These are phyloP conservation scores for Gymnopithys bicolor DNA, from an alignment of 2,797 vertebrate species.

Conservation along the genomic window DNA sequence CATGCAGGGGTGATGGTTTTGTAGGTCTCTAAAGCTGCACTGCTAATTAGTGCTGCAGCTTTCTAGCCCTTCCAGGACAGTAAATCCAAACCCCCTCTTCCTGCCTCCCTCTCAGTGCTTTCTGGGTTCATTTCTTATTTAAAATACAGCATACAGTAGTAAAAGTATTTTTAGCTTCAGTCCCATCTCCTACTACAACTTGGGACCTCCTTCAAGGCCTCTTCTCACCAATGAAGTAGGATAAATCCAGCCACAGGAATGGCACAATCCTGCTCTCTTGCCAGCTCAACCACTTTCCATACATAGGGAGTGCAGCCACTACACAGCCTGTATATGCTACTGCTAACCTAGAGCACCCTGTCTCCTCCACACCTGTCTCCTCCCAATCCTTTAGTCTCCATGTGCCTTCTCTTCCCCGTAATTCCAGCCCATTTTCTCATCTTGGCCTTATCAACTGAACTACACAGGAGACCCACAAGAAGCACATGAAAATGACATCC, in stretches of 20 bases:
- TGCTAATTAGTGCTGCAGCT: background rate
- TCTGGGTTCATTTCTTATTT: conserved; percentile 14
- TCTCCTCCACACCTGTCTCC: background rate
- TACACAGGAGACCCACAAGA: background rate
- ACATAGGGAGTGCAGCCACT: background rate
- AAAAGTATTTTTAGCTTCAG: conserved; percentile 37
- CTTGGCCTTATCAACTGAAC: background rate
- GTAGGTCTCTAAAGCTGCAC: background rate
- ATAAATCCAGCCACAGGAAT: background rate
- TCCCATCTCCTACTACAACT: background rate
- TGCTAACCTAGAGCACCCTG: conserved; percentile 11
- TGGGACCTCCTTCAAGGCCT: background rate
- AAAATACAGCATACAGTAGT: background rate
- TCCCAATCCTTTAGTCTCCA: background rate
- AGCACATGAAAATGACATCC: background rate
- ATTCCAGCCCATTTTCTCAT: background rate
- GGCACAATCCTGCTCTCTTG: background rate
- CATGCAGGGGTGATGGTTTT: background rate
- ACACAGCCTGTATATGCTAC: background rate
- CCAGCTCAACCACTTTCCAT: conserved; percentile 11
- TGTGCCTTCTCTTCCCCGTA: background rate
- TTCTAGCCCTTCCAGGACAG: background rate
- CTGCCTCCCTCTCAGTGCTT: background rate
- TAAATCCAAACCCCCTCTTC: background rate
- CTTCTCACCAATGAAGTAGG: background rate